Conservation (phyloP, 2,888 invertebrate species). For the Hirtodrosophila cameraria region DNA sequence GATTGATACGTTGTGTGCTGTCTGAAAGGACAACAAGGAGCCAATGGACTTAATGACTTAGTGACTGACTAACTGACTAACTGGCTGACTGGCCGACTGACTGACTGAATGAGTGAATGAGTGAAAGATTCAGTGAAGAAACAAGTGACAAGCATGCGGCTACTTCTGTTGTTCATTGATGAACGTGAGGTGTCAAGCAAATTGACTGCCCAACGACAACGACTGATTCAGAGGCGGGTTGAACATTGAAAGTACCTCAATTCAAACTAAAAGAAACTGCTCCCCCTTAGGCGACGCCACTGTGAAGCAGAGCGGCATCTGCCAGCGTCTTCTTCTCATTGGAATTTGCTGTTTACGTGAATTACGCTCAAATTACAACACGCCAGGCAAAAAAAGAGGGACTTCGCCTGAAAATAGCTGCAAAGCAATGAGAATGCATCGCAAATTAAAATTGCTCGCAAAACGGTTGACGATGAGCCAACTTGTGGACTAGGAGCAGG, state of each 20-base stretch:
- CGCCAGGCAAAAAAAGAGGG: constrained; percentile 41
- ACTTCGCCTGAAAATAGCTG: constrained; percentile 74
- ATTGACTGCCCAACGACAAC: constrained; percentile 77
- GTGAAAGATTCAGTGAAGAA: constrained; percentile 16
- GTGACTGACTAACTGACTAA: constrained; percentile 43
- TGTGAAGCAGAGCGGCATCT: constrained; percentile 27
- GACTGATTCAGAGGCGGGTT: constrained; percentile 55
- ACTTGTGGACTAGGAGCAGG: neutral
- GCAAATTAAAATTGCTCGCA: constrained; percentile 79
- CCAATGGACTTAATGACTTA: constrained; percentile 2
- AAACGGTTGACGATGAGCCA: constrained; percentile 34
- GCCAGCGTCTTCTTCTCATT: constrained; percentile 31
- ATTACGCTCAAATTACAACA: constrained; percentile 79
- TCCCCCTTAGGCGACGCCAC: constrained; percentile 17
- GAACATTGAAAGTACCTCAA: no score
- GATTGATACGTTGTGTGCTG: constrained; percentile 70
- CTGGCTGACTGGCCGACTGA: constrained; percentile 6
- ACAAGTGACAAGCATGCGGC: constrained; percentile 52
- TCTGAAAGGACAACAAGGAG: constrained; percentile 34
- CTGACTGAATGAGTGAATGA: constrained; percentile 28
- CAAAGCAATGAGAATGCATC: constrained; percentile 71
- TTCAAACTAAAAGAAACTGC: no score
- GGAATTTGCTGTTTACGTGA: constrained; percentile 80
- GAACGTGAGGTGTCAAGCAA: constrained; percentile 83
- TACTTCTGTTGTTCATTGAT: constrained; percentile 78